Percentiles rank a stretch among this genome's conserved stretches.
Conservation (phyloP, 64 coral and sea anemone species). For the Pocillopora damicornis region DNA sequence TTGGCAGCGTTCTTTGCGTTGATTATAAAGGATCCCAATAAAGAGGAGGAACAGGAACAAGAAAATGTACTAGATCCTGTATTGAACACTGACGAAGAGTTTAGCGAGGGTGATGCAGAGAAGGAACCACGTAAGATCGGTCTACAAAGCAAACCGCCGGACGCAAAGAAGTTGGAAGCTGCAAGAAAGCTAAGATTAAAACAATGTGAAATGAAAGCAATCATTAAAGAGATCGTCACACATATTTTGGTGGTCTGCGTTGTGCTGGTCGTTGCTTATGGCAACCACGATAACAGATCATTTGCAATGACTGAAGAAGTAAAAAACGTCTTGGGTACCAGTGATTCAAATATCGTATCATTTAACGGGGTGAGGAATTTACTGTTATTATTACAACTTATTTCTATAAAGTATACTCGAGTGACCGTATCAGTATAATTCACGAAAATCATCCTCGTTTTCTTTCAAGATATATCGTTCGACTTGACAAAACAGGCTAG, state of each 20-base stretch:
- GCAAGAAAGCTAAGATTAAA: conserved; percentile 73
- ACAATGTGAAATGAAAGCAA: conserved; percentile 76
- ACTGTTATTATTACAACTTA: too few relatives aligned
- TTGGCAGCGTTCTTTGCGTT: conserved; percentile 83
- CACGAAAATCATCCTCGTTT: too few relatives aligned
- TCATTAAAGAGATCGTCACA: conserved; percentile 74
- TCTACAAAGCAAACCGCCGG: conserved; percentile 68
- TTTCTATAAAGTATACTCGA: too few relatives aligned
- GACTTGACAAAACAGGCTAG: too few relatives aligned
- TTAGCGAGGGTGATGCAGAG: conserved; percentile 1
- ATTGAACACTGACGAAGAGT: conserved; percentile 48
- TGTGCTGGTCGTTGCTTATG: conserved; percentile 77
- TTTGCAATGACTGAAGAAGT: conserved; percentile 53
- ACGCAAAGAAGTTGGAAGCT: conserved; percentile 70
- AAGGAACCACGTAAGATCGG: neutral
- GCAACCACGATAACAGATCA: conserved; percentile 75
- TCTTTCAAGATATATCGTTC: too few relatives aligned
- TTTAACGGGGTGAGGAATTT: neutral
- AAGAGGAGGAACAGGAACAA: conserved; percentile 77
- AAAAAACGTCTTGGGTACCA: conserved; percentile 33
- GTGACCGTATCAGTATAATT: too few relatives aligned
- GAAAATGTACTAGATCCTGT: conserved; percentile 4
- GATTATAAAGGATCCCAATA: conserved; percentile 91
- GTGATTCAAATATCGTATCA: conserved; percentile 1
- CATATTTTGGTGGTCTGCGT: conserved; percentile 74